phyloP scores from a whole-genome alignment of 2,888 invertebrate species.

The Chaetogeoica ovagalla region DNA sequence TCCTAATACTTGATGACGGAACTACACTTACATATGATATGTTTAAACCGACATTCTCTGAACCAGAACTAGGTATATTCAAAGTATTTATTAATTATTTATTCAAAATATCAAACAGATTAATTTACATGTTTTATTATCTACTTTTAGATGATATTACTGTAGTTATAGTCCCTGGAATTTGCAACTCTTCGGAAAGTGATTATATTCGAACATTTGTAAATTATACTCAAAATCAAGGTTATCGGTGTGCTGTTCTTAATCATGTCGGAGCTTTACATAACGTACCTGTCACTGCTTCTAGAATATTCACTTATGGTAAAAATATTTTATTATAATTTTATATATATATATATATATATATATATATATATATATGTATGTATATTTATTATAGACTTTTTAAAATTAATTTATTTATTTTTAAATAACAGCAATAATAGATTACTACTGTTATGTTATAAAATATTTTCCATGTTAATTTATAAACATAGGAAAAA shows the following conservation, averaged over 20 bases:
- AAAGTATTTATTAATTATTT: not conserved
- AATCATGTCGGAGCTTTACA: slow-evolving; percentile 90
- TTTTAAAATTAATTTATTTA: no score
- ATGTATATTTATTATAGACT: no score
- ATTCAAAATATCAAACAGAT: not conserved
- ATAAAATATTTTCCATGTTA: no score
- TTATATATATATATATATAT: not conserved
- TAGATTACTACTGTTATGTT: no score
- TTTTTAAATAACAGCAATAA: no score
- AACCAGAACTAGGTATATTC: slow-evolving; percentile 30
- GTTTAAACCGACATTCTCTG: slow-evolving; percentile 71
- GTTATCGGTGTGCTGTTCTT: slow-evolving; percentile 88
- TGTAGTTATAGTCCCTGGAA: slow-evolving; percentile 86
- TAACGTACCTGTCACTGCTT: slow-evolving; percentile 82
- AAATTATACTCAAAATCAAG: slow-evolving; percentile 86
- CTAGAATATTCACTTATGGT: slow-evolving; percentile 92
- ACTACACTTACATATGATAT: slow-evolving; percentile 91
- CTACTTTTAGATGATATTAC: slow-evolving; percentile 76
- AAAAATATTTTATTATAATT: slow-evolving; percentile 58
- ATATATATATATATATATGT: no score
- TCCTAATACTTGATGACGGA: slow-evolving; percentile 75
- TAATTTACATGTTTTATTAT: slow-evolving; percentile 31
- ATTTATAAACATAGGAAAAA: no score
- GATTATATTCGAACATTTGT: slow-evolving; percentile 93
- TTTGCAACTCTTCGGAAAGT: slow-evolving; percentile 92